These are phyloP conservation scores for Euplagia quadripunctaria DNA, from an alignment of 2,888 invertebrate species.

Conservation along the genomic window DNA sequence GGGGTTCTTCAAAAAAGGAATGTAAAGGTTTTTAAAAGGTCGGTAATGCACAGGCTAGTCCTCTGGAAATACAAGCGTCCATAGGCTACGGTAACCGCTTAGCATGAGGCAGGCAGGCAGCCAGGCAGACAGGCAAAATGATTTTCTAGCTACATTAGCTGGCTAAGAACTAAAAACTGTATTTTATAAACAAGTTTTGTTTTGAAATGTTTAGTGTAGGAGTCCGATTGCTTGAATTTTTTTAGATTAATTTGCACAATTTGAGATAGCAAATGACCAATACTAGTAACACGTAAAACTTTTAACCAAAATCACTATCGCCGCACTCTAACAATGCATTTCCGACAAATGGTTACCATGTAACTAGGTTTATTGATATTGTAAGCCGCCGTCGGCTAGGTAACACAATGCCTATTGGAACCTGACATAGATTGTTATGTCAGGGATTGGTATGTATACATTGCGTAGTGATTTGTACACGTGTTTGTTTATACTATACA, in stretches of 20 bases:
- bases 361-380: slow-evolving; percentile 10
- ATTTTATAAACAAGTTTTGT: too few species aligned
- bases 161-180: too few species aligned
- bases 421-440: slow-evolving; percentile 2
- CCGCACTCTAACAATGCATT: not conserved
- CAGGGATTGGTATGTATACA: not conserved
- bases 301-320: not conserved
- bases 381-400: slow-evolving; percentile 16
- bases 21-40: too few species aligned
- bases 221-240: too few species aligned
- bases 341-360: slow-evolving; percentile 7
- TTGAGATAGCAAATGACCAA: not conserved
- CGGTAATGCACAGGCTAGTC: too few species aligned
- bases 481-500: slow-evolving; percentile 8
- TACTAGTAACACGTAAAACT: not conserved
- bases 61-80: too few species aligned
- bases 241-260: not conserved
- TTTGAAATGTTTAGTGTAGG: too few species aligned
- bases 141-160: too few species aligned
- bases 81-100: too few species aligned
- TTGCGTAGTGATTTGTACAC: not conserved
- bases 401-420: slow-evolving; percentile 19
- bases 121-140: too few species aligned
- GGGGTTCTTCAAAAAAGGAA: too few species aligned
- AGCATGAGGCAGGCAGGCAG: too few species aligned